phyloP scores from a whole-genome alignment of 2,113 vertebrate genomes.

The Oophaga pumilio region DNA sequence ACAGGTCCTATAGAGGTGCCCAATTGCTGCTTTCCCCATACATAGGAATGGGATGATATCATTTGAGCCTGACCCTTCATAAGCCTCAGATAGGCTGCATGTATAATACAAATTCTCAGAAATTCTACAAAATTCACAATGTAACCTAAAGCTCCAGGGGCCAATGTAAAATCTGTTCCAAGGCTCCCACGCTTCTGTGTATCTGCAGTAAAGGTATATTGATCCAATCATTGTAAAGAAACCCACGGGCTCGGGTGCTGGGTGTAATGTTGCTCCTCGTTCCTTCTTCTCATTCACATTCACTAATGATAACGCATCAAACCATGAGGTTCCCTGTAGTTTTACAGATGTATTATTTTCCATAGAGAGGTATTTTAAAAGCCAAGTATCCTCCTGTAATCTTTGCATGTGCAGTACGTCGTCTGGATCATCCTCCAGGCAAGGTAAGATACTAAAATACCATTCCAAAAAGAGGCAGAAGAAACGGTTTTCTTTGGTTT shows the following conservation, averaged over 20 bases:
- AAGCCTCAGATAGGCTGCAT: too few species aligned
- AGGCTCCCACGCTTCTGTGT: too few species aligned
- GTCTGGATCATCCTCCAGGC: slow-evolving; percentile 15
- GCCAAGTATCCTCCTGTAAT: neutral
- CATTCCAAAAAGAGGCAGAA: neutral
- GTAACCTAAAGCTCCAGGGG: too few species aligned
- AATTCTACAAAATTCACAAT: too few species aligned
- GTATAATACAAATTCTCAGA: too few species aligned
- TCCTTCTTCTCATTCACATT: neutral
- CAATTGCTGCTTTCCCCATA: too few species aligned
- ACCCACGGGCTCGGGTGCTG: neutral
- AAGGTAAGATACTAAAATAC: neutral
- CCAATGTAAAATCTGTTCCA: too few species aligned
- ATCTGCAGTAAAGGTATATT: neutral
- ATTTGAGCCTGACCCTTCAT: too few species aligned
- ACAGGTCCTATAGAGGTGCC: too few species aligned
- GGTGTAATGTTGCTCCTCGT: neutral
- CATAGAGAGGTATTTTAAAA: neutral
- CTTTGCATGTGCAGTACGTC: neutral
- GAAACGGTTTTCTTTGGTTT: neutral
- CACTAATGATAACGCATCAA: neutral
- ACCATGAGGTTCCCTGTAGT: neutral
- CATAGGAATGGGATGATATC: too few species aligned
- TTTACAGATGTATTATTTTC: neutral
- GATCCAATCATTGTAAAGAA: neutral